Base-by-base conservation (phyloP, 2,113 vertebrate genomes). In the Gila orcuttii region DNA sequence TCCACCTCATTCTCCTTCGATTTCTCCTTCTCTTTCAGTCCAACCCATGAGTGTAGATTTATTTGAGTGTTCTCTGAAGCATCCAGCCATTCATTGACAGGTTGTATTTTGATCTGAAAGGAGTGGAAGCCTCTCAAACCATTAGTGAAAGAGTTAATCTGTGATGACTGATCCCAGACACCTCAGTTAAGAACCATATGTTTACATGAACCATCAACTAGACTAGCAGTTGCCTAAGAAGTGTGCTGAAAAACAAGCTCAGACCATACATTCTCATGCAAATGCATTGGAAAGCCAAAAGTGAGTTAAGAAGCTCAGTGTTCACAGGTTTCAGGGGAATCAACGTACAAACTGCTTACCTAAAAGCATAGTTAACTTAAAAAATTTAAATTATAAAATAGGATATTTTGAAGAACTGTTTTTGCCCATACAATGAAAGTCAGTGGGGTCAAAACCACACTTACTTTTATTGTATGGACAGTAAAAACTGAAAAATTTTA, bases 91-190 rank as follows among this genome's bases (percentile, higher is more conserved):
- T 28, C 57, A 59, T 47, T 62, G 66, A 69, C 21, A 75, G 33
- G 28, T 36, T 12, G 11, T 33, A 19, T 13, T 84, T 45, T 36
- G 57, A 86, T 50, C 8, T 57, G 76, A 78, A 25, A 23, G 57
- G 55, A 81, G 21, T 28, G 59, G 2, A 59, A 62, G n/a, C 64
- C 31, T 81, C 39, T 57, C 21, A 83, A 33, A 59, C 15, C 57
- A 33, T 71, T 28, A 69, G 73, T 66, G 57, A 83, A n/a, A 36
- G 77, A 42, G 47, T 52, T 73, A 69, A 84, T 78, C 62, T 73
- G 45, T 50, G 21, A 5, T 60, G 52, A 55, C n/a, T n/a, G 64
- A 64, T 77, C 28, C 62, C 5, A 75, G 19, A 77, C 42, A 4
- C 12, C 64, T 79, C 73, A 23, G 55, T 39, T 28, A 11, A 59